Evolutionary conservation across 2,888 invertebrate genomes (phyloP).

Genomic region (Ischnus inquisitorius): DNA sequence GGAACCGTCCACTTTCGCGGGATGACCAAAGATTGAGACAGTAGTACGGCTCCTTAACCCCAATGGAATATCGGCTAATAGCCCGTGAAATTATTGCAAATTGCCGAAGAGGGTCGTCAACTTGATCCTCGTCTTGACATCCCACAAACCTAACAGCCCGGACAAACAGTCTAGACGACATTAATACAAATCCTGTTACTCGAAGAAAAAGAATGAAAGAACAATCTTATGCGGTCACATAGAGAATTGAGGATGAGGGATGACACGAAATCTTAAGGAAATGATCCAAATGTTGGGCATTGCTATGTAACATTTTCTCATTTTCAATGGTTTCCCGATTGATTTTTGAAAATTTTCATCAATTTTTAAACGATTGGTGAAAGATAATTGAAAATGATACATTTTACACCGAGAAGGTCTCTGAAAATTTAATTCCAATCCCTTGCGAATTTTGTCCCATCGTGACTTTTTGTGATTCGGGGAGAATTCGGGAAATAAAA

Average conservation of each 20-base stretch:
- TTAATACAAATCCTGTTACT: conserved; percentile 25
- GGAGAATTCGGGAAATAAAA: too few relatives aligned
- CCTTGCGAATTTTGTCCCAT: too few relatives aligned
- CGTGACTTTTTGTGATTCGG: too few relatives aligned
- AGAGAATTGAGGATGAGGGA: not conserved
- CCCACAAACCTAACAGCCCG: conserved; percentile 10
- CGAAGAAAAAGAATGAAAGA: conserved; percentile 5
- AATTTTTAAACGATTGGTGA: too few relatives aligned
- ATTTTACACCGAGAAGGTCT: too few relatives aligned
- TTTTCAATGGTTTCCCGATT: not conserved
- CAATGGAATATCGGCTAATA: conserved; percentile 74
- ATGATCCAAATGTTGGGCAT: not conserved
- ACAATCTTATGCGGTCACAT: not conserved
- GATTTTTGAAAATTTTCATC: not conserved
- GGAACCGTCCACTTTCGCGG: conserved; percentile 51
- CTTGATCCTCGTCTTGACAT: conserved; percentile 37
- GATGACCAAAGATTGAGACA: conserved; percentile 38
- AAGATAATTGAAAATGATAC: too few relatives aligned
- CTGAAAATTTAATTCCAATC: too few relatives aligned
- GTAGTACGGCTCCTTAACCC: conserved; percentile 56
- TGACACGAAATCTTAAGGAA: not conserved
- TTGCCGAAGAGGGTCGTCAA: conserved; percentile 65
- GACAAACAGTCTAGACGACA: conserved; percentile 30
- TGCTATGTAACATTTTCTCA: not conserved
- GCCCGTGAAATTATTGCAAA: conserved; percentile 79